Conservation (phyloP, 2,113 vertebrate genomes). For the Epinephelus fuscoguttatus region DNA sequence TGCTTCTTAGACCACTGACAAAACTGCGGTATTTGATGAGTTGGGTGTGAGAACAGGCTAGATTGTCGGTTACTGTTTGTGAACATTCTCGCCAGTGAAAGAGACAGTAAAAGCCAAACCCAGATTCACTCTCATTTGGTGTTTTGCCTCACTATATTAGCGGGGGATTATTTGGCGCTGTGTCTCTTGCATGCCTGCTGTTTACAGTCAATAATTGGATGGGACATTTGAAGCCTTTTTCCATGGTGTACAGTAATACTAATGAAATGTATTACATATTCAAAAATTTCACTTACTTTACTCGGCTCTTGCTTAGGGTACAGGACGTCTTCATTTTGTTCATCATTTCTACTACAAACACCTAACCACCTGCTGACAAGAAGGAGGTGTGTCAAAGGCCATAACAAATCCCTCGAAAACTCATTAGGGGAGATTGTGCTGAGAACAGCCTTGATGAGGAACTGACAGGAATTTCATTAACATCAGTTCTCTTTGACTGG, state of each 20-base stretch:
- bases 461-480: constrained; percentile 59
- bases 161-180: too few species aligned
- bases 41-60: too few species aligned
- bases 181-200: too few species aligned
- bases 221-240: neutral
- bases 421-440: constrained; percentile 49
- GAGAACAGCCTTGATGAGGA: constrained; percentile 42
- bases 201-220: neutral
- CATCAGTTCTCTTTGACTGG: constrained; percentile 42
- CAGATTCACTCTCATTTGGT: too few species aligned
- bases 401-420: constrained; percentile 22
- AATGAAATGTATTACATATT: neutral
- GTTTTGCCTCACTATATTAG: too few species aligned
- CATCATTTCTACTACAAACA: constrained; percentile 1
- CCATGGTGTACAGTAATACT: neutral
- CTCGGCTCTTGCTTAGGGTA: neutral
- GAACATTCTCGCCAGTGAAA: too few species aligned
- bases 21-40: too few species aligned
- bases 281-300: neutral
- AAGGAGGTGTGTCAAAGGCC: constrained; percentile 38
- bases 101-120: too few species aligned
- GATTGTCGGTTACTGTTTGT: too few species aligned
- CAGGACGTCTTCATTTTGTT: constrained; percentile 5
- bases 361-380: constrained; percentile 35
- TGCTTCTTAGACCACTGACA: too few species aligned